These are phyloP conservation scores for Microplitis mediator DNA, from an alignment of 1,140 invertebrate genomes.

Conservation along the genomic window DNA sequence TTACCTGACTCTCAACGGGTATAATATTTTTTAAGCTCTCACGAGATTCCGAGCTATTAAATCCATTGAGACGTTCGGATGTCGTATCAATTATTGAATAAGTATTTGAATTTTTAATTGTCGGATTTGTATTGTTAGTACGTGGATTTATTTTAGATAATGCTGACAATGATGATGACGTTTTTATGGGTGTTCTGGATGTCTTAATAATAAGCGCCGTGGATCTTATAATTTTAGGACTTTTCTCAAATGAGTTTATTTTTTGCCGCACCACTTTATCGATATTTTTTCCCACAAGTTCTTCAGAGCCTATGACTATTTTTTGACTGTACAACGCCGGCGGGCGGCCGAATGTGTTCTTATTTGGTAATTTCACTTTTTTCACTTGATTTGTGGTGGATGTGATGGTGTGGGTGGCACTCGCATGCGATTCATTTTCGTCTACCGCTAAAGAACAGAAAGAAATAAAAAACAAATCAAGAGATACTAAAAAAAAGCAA, in stretches of 20 bases:
- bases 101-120: too few species aligned
- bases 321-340: slow-evolving; percentile 59
- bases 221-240: slow-evolving; percentile 55
- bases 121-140: background rate
- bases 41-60: too few species aligned
- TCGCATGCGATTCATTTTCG: slow-evolving; percentile 61
- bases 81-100: too few species aligned
- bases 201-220: slow-evolving; percentile 59
- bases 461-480: slow-evolving; percentile 58
- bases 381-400: slow-evolving; percentile 52
- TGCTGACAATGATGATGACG: background rate
- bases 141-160: background rate
- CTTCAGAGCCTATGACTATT: slow-evolving; percentile 60
- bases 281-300: slow-evolving; percentile 55
- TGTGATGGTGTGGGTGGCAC: slow-evolving; percentile 53
- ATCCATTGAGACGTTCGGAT: too few species aligned
- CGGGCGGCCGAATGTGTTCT: slow-evolving; percentile 55
- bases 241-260: slow-evolving; percentile 56
- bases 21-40: too few species aligned
- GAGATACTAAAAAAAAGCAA: slow-evolving; percentile 48
- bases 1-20: background rate
- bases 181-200: slow-evolving; percentile 43
- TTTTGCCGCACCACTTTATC: slow-evolving; percentile 54
- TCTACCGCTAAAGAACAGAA: slow-evolving; percentile 63
- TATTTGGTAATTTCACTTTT: slow-evolving; percentile 55